These are phyloP conservation scores for Mongoloraphidia duomilia DNA, from an alignment of 2,888 invertebrate species.

Conservation along the genomic window DNA sequence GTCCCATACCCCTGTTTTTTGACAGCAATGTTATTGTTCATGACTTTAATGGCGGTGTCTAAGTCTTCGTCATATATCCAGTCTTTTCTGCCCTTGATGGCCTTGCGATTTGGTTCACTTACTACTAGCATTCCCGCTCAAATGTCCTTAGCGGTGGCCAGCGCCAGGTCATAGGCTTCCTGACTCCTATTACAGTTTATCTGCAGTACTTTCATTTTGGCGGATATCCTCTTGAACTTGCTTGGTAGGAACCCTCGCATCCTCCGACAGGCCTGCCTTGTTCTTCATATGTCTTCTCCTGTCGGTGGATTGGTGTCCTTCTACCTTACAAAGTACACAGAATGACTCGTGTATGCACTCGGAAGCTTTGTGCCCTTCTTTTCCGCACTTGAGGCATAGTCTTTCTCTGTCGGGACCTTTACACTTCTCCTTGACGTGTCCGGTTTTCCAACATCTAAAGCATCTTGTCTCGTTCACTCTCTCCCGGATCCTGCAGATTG, in stretches of 20 bases:
- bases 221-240: too few species aligned
- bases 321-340: slow-evolving; percentile 10
- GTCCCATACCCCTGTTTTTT: slow-evolving; percentile 6
- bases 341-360: slow-evolving; percentile 8
- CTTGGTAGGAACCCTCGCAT: too few species aligned
- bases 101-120: too few species aligned
- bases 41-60: slow-evolving; percentile 9
- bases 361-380: slow-evolving; percentile 11
- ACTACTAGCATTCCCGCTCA: too few species aligned
- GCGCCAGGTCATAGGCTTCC: too few species aligned
- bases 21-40: slow-evolving; percentile 4
- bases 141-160: too few species aligned
- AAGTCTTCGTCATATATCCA: slow-evolving; percentile 8
- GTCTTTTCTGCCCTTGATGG: slow-evolving; percentile 9
- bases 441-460: slow-evolving; percentile 11
- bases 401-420: slow-evolving; percentile 10
- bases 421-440: slow-evolving; percentile 10
- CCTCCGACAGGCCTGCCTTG: too few species aligned
- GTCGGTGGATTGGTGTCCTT: too few species aligned
- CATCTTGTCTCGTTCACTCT: slow-evolving; percentile 8
- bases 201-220: too few species aligned
- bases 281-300: too few species aligned
- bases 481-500: slow-evolving; percentile 9
- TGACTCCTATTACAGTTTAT: too few species aligned
- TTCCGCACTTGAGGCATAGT: slow-evolving; percentile 11